phyloP scores from a whole-genome alignment of 1,140 invertebrate species.

The Procambarus clarkii region DNA sequence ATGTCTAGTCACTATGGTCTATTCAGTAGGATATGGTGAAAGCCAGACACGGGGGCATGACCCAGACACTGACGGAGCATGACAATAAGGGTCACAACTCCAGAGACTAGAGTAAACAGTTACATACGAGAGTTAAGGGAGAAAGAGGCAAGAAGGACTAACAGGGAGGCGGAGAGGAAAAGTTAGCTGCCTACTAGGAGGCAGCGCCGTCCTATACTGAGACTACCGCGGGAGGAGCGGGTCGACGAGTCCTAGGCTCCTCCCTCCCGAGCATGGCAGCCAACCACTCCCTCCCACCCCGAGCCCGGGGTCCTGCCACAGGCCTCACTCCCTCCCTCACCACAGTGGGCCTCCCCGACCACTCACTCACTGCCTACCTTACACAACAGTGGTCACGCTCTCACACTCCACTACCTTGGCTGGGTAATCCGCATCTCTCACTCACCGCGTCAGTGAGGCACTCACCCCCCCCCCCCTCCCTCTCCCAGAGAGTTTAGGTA shows the following conservation, averaged over 20 bases:
- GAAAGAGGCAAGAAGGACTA: neutral
- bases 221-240: neutral
- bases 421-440: no score
- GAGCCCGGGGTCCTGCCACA: neutral
- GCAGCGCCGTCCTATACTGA: constrained; percentile 4
- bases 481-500: no score
- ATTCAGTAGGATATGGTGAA: neutral
- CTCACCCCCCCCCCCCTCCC: neutral
- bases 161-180: neutral
- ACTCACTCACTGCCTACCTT: no score
- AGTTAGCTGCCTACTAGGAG: neutral
- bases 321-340: neutral
- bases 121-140: neutral
- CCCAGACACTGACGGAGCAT: neutral
- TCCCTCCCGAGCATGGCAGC: neutral
- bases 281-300: neutral
- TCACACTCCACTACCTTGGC: no score
- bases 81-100: neutral
- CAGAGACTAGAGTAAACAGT: neutral
- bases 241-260: constrained; percentile 17
- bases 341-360: neutral
- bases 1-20: neutral
- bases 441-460: neutral
- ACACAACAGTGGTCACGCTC: no score
- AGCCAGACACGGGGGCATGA: neutral